Evolutionary conservation across 2,888 invertebrate species (phyloP), one percentile per base, ranked within the genome.

Genomic region (Drosophila koepferae): DNA sequence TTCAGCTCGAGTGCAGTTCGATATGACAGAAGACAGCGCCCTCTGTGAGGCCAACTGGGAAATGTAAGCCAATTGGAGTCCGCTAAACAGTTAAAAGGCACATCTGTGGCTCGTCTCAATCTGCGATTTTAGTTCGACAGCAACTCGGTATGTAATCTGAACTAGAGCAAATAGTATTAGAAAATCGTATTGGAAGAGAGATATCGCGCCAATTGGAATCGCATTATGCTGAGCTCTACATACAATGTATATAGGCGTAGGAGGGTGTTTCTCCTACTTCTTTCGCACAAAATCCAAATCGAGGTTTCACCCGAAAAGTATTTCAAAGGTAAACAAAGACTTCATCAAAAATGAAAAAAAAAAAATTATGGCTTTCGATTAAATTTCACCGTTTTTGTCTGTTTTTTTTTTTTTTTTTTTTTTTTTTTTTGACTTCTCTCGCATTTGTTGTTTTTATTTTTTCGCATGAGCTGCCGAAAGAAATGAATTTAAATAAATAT

Each of bases 401-500:
- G 18, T 9, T 18, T 46, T 14, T 23, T 46, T 46, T 16, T 20
- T 23, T 20, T 23, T 23, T 36, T 43, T 9, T 18, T 46, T 14
- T 23, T 46, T 46, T 16, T 20, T 23, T 20, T 23, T 23, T 43
- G 10, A 5, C 43, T 18, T 48, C 68, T 28, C 2, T 41, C 7
- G 23, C 36, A 56, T 56, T 71, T 81, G 41, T 64, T 81, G 44
- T 41, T 46, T 56, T 43, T 68, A 41, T 72, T 63, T 76, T 87
- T 87, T 62, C 44, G 70, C 70, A 56, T 80, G 40, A 74, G 61
- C 68, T 70, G 74, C 63, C 61, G 67, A 90, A 85, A 89, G 89
- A 89, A 89, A 89, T 72, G 85, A 78, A 85, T 85, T 85, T 85
- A 85, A 90, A 90, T 90, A 85, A 85, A 85, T 85, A 85, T 85